These are phyloP conservation scores for Dipodomys ordii DNA, from an alignment of 2,113 vertebrate genomes.

Conservation along the genomic window DNA sequence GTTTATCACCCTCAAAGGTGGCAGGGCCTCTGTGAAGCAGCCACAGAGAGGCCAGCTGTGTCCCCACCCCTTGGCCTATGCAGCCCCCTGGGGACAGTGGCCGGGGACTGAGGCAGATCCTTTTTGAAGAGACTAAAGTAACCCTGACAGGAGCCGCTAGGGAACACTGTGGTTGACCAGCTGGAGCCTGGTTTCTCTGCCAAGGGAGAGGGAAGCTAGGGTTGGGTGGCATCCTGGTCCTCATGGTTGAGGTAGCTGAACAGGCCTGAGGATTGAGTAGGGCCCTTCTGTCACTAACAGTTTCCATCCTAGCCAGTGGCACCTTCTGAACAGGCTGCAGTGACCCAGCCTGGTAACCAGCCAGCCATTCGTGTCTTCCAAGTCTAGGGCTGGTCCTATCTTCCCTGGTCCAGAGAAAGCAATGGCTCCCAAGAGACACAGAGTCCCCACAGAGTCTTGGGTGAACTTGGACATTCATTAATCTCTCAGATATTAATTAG, in stretches of 20 bases:
- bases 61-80: not conserved
- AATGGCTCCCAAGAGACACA: accelerated
- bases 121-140: not conserved
- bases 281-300: not conserved
- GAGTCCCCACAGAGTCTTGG: not conserved
- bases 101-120: not conserved
- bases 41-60: slow-evolving; percentile 16
- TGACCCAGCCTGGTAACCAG: accelerated
- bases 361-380: not conserved
- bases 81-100: not conserved
- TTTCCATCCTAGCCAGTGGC: not conserved
- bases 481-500: not conserved
- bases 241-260: not conserved
- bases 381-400: not conserved
- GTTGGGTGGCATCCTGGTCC: not conserved
- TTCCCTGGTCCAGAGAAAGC: not conserved
- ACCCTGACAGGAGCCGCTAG: not conserved
- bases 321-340: not conserved
- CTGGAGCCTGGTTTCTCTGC: not conserved
- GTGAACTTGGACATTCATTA: not conserved
- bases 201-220: not conserved
- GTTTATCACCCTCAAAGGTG: not conserved
- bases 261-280: not conserved
- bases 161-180: not conserved
- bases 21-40: not conserved